phyloP scores from a whole-genome alignment of 2,113 vertebrate genomes.

The Eidolon helvum region DNA sequence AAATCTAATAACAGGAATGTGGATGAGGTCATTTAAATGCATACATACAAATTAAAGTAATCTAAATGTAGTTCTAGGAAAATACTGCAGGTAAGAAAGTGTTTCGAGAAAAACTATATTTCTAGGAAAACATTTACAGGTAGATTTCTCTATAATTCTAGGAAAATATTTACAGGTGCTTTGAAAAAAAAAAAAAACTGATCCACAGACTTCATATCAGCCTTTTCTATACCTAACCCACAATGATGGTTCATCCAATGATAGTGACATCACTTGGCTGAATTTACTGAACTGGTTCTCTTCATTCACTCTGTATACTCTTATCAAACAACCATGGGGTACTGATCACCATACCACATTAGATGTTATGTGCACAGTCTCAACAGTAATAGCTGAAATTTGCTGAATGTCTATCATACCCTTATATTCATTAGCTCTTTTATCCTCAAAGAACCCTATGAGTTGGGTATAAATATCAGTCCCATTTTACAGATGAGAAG shows the following conservation, averaged over 20 bases:
- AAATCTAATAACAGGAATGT: conserved; percentile 82
- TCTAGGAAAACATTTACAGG: not conserved
- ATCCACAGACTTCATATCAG: not conserved
- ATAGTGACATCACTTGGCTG: not conserved
- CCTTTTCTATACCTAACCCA: not conserved
- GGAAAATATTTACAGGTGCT: not conserved
- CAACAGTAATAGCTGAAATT: not conserved
- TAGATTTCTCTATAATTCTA: not conserved
- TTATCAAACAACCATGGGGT: not conserved
- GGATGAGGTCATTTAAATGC: not conserved
- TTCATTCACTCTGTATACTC: not conserved
- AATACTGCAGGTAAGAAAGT: not conserved
- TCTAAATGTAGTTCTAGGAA: not conserved
- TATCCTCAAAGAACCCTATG: not conserved
- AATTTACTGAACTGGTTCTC: not conserved
- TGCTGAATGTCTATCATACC: not conserved
- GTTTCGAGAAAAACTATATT: not conserved
- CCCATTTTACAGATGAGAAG: not conserved
- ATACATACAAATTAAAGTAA: not conserved
- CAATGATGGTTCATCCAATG: not conserved
- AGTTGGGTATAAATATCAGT: not conserved
- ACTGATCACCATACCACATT: not conserved
- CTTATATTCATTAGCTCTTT: not conserved
- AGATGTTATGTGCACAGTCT: not conserved
- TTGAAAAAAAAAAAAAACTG: not conserved